These are phyloP conservation scores for Hepsetus odoe DNA, from an alignment of 2,113 vertebrate species.

Conservation along the genomic window DNA sequence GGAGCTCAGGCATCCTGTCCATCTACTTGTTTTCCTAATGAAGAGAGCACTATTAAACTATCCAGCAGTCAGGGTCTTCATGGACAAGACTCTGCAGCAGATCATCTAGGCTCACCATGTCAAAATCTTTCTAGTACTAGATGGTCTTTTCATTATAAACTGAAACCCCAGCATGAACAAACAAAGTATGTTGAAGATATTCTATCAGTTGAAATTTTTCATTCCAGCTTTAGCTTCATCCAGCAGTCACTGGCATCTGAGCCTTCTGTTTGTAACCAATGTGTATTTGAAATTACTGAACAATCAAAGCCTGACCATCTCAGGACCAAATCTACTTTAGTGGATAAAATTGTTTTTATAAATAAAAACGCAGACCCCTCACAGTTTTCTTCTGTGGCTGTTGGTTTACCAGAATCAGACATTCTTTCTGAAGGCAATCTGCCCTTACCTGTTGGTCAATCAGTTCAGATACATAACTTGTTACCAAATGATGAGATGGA, in stretches of 20 bases:
- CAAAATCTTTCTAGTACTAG: not conserved
- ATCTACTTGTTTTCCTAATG: constrained; percentile 1
- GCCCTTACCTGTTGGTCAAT: not conserved
- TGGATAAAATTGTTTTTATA: constrained; percentile 22
- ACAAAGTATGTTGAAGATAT: not conserved
- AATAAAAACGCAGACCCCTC: not conserved
- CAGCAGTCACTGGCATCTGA: constrained; percentile 74
- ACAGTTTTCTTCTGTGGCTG: not conserved
- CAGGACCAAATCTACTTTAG: not conserved
- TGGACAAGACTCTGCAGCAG: not conserved
- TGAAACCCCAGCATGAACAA: not conserved
- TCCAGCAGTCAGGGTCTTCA: constrained; percentile 38
- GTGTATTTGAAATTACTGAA: constrained; percentile 7
- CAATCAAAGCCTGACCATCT: constrained; percentile 42
- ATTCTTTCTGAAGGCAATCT: not conserved
- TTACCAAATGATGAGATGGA: constrained; percentile 21
- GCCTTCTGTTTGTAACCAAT: constrained; percentile 30
- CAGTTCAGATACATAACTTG: constrained; percentile 39
- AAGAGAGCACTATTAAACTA: constrained; percentile 39
- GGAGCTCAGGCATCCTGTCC: not conserved
- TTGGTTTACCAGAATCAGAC: constrained; percentile 14
- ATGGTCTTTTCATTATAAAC: not conserved
- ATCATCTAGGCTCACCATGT: not conserved
- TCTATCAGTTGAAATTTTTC: constrained; percentile 62
- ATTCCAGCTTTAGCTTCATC: constrained; percentile 91